phyloP scores from a whole-genome alignment of 2,113 vertebrate species.

The Odobenus rosmarus region DNA sequence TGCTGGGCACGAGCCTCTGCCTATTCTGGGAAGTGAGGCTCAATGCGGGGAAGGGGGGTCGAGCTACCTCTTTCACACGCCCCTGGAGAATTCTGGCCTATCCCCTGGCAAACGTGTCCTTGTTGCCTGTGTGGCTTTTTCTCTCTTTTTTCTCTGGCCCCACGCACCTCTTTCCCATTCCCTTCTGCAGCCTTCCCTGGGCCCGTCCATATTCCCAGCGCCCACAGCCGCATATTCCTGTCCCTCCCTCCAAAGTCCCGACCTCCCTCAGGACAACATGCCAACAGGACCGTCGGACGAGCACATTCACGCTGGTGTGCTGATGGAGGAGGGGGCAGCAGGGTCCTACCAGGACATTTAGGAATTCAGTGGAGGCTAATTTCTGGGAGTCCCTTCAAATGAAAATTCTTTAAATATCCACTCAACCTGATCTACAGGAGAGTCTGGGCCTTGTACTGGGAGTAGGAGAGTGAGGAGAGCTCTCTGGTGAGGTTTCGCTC shows the following conservation, averaged over 20 bases:
- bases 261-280: neutral
- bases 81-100: neutral
- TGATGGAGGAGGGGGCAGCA: neutral
- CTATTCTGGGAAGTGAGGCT: neutral
- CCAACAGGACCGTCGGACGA: neutral
- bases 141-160: neutral
- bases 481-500: neutral
- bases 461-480: neutral
- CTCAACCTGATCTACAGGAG: neutral
- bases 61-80: no score
- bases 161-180: neutral
- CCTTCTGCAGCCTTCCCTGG: neutral
- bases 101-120: accelerated
- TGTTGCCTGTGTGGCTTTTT: neutral
- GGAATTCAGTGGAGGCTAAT: neutral
- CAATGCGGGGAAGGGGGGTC: accelerated
- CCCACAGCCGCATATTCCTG: neutral
- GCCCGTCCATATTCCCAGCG: neutral
- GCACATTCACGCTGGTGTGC: neutral
- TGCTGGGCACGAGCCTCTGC: neutral
- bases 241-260: neutral
- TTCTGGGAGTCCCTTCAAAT: neutral
- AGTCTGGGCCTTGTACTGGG: neutral
- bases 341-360: neutral
- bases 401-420: neutral